phyloP scores from a whole-genome alignment of 2,113 vertebrate species.

The Phaethon lepturus region DNA sequence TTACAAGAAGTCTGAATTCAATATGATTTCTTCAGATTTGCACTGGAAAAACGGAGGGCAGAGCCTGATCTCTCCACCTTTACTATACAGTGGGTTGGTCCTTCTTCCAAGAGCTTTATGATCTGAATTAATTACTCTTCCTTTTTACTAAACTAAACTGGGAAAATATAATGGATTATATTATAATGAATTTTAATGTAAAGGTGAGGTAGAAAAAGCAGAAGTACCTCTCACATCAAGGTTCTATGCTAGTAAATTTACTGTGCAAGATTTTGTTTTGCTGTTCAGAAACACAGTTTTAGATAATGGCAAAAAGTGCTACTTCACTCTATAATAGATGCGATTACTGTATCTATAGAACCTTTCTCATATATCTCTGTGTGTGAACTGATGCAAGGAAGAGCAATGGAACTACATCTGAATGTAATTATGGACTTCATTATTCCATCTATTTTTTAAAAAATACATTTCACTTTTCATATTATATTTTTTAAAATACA shows the following conservation, averaged over 20 bases:
- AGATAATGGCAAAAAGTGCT: background rate
- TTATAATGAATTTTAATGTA: background rate
- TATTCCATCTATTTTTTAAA: background rate
- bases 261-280: background rate
- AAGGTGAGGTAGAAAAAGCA: background rate
- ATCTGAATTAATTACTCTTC: background rate
- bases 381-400: background rate
- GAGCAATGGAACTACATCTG: background rate
- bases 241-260: background rate
- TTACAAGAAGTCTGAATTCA: background rate
- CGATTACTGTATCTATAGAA: rapidly evolving
- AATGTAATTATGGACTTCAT: background rate
- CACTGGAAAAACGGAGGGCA: background rate
- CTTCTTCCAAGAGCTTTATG: background rate
- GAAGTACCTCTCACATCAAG: background rate
- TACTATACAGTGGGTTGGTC: background rate
- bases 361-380: background rate
- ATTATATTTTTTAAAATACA: background rate
- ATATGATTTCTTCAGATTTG: background rate
- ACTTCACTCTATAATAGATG: background rate
- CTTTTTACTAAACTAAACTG: background rate
- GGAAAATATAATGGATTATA: background rate
- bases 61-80: background rate
- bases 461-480: background rate
- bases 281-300: background rate